Evolutionary conservation across 1,140 invertebrate species (phyloP), one percentile per base, ranked within the genome.

Genomic region (Glossosoma conforme): DNA sequence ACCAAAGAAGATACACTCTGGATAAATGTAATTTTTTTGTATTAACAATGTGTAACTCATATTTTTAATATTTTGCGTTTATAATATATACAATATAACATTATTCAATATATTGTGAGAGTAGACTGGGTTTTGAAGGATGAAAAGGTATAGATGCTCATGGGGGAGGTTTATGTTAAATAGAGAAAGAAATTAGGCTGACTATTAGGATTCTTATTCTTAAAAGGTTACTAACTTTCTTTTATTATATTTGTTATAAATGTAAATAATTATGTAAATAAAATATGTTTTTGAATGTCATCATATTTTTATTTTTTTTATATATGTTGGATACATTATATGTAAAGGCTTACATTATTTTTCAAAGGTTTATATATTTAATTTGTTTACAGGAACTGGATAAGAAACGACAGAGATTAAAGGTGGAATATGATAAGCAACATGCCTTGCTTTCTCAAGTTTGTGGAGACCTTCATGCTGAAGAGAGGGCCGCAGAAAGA

Each of bases 1-100:
- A 77, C 78, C 25, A 76, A 79, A 50, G 72, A 80, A 46, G 84
- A 87, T 62, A 61, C 77, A 2, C 77, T 78, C 49, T 79, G 77
- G 49, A 79, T 79, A 46, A 80, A 79, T 62, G 80, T 80, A 65
- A 60, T 20, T 21, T n/a, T n/a, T n/a, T n/a, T n/a, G n/a, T n/a
- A n/a, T n/a, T n/a, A n/a, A n/a, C n/a, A n/a, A n/a, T n/a, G n/a
- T 30, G 8, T 30, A 30, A 9, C n/a, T n/a, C n/a, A n/a, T n/a
- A n/a, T n/a, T n/a, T n/a, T n/a, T n/a, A n/a, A n/a, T n/a, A n/a
- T n/a, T n/a, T n/a, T n/a, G n/a, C n/a, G n/a, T n/a, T n/a, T n/a
- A n/a, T n/a, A n/a, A n/a, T n/a, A n/a, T n/a, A n/a, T n/a, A n/a
- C n/a, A n/a, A n/a, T n/a, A n/a, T n/a, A n/a, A n/a, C n/a, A n/a